A percentile compares a stretch with the other conserved stretches of the same genome.
These are phyloP conservation scores for Abramis brama DNA, from an alignment of 2,113 vertebrate species.

Conservation along the genomic window DNA sequence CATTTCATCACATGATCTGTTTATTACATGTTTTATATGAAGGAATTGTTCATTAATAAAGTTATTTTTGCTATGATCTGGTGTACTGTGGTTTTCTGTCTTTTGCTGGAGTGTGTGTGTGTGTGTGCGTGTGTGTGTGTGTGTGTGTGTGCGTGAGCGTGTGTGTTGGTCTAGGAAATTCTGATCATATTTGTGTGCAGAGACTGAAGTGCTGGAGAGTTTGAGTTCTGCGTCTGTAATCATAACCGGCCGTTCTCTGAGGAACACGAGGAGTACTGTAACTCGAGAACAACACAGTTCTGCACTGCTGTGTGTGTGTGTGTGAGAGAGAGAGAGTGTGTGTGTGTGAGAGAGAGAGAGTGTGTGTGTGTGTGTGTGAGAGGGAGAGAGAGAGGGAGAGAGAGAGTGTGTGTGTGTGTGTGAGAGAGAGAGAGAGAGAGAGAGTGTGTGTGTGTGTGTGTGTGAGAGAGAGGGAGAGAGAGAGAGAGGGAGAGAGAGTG, in stretches of 20 bases:
- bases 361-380: slow-evolving; percentile 18
- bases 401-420: no score
- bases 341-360: slow-evolving; percentile 6
- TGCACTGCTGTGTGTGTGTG: background rate
- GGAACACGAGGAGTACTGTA: no score
- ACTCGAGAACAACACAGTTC: no score
- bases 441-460: no score
- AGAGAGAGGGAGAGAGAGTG: no score
- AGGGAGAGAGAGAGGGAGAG: no score
- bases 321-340: background rate
- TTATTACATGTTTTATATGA: slow-evolving; percentile 59
- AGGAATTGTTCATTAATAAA: slow-evolving; percentile 75
- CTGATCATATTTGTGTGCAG: no score
- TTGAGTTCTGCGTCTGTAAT: no score
- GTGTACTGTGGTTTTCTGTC: background rate
- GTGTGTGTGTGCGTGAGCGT: slow-evolving; percentile 39
- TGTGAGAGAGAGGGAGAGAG: no score
- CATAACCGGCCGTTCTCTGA: no score
- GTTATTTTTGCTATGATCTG: slow-evolving; percentile 73
- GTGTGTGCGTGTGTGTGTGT: background rate
- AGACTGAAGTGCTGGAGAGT: no score
- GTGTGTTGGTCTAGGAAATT: background rate
- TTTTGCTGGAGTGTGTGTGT: slow-evolving; percentile 31
- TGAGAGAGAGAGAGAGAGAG: no score
- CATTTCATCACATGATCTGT: background rate